A percentile compares a stretch with the other conserved stretches of the same genome.
Conservation (phyloP, 2,113 vertebrate species). For the Bos indicus region DNA sequence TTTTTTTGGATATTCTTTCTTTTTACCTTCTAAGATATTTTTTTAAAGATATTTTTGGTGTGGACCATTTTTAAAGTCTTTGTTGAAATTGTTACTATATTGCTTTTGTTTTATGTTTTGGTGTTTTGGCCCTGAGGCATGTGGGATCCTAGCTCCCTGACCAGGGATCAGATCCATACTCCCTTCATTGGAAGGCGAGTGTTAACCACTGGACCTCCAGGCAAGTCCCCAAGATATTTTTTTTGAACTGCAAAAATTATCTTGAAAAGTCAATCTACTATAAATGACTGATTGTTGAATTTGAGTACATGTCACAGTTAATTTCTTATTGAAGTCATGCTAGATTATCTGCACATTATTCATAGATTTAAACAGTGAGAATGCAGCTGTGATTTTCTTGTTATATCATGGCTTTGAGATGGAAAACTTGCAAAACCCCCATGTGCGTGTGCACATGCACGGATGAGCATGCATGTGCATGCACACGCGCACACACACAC, state of each 20-base stretch:
- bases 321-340: conserved; percentile 27
- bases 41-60: background rate
- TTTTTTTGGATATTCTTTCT: background rate
- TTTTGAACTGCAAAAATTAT: conserved; percentile 35
- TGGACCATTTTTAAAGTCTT: background rate
- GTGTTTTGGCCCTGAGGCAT: background rate
- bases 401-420: background rate
- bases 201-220: background rate
- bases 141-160: background rate
- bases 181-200: background rate
- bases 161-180: background rate
- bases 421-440: background rate
- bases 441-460: accelerated
- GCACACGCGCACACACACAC: accelerated
- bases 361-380: background rate
- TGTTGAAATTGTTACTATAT: background rate
- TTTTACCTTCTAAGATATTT: background rate
- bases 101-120: background rate
- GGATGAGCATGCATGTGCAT: accelerated
- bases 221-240: background rate
- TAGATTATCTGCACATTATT: conserved; percentile 26
- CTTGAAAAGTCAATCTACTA: conserved; percentile 31
- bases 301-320: conserved; percentile 31
- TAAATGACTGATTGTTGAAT: conserved; percentile 20
- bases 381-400: background rate